A percentile compares a stretch with the other conserved stretches of the same genome.
Evolutionary conservation across 2,113 vertebrate species (phyloP).

Genomic region (Mohoua ochrocephala): DNA sequence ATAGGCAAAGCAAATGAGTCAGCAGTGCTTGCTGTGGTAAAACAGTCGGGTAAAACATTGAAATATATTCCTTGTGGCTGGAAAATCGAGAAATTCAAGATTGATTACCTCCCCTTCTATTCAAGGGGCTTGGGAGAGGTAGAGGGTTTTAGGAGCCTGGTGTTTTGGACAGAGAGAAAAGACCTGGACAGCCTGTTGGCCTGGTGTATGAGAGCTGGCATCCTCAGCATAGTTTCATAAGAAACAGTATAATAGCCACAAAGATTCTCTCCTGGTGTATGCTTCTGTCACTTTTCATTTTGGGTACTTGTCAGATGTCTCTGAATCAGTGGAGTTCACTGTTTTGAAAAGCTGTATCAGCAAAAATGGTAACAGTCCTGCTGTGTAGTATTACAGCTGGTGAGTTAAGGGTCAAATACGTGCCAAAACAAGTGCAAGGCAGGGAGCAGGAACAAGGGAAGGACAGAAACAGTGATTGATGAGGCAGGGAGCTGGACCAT

Average conservation of each 20-base stretch:
- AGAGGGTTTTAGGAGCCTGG: not conserved
- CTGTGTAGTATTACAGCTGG: not conserved
- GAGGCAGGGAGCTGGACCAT: not conserved
- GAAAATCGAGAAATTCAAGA: not conserved
- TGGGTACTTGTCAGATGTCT: not conserved
- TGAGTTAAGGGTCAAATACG: not conserved
- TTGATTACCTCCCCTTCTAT: not conserved
- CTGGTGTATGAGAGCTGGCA: not conserved
- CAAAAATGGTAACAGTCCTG: not conserved
- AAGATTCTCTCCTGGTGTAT: not conserved
- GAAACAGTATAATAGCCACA: not conserved
- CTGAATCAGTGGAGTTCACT: not conserved
- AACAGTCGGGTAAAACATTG: not conserved
- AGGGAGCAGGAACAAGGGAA: not conserved
- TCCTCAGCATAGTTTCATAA: not conserved
- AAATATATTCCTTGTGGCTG: not conserved
- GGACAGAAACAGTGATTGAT: not conserved
- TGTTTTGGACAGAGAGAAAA: not conserved
- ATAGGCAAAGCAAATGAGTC: not conserved
- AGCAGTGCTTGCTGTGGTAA: not conserved
- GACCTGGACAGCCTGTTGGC: accelerated
- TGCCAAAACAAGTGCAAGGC: not conserved
- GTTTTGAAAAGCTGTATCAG: not conserved
- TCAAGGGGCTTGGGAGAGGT: not conserved
- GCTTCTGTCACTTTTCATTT: not conserved